Percentiles rank a stretch among this genome's conserved stretches.
Conservation (phyloP, 2,113 vertebrate genomes). For the Sciurus niger region DNA sequence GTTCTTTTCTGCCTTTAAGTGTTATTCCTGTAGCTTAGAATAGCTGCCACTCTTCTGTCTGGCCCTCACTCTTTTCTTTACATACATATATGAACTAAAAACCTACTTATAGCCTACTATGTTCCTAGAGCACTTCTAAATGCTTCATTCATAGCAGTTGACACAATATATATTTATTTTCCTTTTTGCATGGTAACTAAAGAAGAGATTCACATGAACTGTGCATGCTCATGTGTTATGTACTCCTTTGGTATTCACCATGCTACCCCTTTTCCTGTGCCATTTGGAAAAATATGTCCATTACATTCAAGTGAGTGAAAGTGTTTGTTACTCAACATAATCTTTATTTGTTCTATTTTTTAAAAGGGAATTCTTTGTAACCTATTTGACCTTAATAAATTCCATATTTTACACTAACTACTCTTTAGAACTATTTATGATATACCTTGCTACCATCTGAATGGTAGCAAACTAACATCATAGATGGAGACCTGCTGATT, state of each 20-base stretch:
- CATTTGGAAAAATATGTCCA: not conserved
- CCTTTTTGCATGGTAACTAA: not conserved
- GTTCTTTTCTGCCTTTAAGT: not conserved
- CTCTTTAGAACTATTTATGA: not conserved
- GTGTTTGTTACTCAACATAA: not conserved
- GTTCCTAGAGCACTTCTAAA: not conserved
- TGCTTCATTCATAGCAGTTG: not conserved
- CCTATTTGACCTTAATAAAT: not conserved
- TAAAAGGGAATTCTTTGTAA: not conserved
- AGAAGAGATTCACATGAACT: not conserved
- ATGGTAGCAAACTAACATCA: not conserved
- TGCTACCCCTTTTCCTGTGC: not conserved
- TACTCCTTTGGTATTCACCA: not conserved
- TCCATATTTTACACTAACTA: not conserved
- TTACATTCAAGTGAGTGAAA: constrained; percentile 18
- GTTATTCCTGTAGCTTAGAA: not conserved
- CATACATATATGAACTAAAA: not conserved
- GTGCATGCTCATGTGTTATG: not conserved
- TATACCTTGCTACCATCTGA: not conserved
- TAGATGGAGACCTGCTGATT: not conserved
- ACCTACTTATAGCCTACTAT: not conserved
- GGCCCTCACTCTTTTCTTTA: not conserved
- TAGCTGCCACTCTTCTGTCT: not conserved
- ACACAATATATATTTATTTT: not conserved
- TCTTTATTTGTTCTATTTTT: not conserved